A percentile compares a stretch with the other conserved stretches of the same genome.
phyloP scores from a whole-genome alignment of 2,888 invertebrate species.

The Argyresthia goedartella region DNA sequence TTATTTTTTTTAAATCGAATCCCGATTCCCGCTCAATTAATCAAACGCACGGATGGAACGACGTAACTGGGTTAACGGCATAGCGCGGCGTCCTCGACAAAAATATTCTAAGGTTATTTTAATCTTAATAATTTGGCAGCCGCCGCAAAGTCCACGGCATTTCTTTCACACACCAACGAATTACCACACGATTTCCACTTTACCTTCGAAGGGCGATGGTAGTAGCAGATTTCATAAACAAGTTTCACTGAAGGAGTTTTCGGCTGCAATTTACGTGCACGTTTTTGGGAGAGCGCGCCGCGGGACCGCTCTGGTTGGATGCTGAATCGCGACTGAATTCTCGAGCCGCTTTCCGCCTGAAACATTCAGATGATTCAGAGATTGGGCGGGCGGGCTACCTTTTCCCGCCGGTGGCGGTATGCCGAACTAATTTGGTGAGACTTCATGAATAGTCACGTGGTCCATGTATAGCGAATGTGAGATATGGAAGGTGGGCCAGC shows the following conservation, averaged over 20 bases:
- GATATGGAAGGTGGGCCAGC: too few relatives aligned
- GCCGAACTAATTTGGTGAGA: too few relatives aligned
- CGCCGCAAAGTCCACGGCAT: conserved; percentile 18
- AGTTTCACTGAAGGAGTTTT: not conserved
- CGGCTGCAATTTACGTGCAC: not conserved
- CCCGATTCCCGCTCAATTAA: not conserved
- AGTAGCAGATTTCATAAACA: not conserved
- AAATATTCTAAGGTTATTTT: conserved; percentile 36
- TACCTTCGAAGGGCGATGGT: not conserved
- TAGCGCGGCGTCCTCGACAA: conserved; percentile 27
- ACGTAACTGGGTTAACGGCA: conserved; percentile 10
- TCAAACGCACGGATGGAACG: not conserved
- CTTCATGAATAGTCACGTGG: too few relatives aligned
- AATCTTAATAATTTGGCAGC: conserved; percentile 31
- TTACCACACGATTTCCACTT: not conserved
- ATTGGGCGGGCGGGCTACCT: too few relatives aligned
- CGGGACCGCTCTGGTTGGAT: not conserved
- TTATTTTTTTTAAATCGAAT: too few relatives aligned
- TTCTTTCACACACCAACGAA: conserved; percentile 3
- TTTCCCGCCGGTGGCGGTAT: too few relatives aligned
- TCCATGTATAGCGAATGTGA: too few relatives aligned
- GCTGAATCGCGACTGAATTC: not conserved
- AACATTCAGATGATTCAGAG: too few relatives aligned
- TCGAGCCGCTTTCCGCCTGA: too few relatives aligned
- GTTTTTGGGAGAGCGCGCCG: not conserved